Evolutionary conservation across 2,797 vertebrate species (phyloP).

Genomic region (Notamacropus eugenii): DNA sequence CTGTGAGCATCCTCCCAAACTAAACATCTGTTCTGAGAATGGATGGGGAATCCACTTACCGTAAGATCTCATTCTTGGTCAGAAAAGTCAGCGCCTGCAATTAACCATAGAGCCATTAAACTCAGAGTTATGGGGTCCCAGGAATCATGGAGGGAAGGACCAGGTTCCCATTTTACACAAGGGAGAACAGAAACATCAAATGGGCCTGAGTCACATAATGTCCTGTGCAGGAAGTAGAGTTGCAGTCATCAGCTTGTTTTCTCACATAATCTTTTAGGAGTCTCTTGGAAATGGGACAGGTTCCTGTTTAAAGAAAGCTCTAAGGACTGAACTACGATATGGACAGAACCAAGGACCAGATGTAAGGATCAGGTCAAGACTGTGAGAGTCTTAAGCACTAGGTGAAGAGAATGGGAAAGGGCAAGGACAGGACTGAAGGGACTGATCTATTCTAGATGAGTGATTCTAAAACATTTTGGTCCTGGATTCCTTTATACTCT

Average conservation of each 20-base stretch:
- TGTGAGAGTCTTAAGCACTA: background rate
- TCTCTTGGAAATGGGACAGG: background rate
- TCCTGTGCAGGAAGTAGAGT: too few species aligned
- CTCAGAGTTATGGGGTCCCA: background rate
- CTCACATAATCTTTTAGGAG: background rate
- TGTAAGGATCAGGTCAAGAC: background rate
- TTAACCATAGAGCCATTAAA: constrained; percentile 52
- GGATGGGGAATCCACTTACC: constrained; percentile 67
- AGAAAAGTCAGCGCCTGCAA: constrained; percentile 81
- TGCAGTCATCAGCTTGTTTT: background rate
- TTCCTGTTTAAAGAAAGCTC: background rate
- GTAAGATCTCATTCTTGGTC: constrained; percentile 78
- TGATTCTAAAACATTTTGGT: background rate
- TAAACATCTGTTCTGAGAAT: background rate
- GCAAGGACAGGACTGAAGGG: background rate
- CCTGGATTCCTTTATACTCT: background rate
- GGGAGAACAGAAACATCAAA: background rate
- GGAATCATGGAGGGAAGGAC: background rate
- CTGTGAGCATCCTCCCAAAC: background rate
- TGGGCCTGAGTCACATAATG: too few species aligned
- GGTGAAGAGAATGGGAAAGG: background rate
- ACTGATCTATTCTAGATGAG: background rate
- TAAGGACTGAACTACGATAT: background rate
- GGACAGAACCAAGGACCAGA: background rate
- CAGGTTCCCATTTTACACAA: background rate